These are phyloP conservation scores for Anorthoa munda DNA, from an alignment of 2,888 invertebrate species.

Conservation along the genomic window DNA sequence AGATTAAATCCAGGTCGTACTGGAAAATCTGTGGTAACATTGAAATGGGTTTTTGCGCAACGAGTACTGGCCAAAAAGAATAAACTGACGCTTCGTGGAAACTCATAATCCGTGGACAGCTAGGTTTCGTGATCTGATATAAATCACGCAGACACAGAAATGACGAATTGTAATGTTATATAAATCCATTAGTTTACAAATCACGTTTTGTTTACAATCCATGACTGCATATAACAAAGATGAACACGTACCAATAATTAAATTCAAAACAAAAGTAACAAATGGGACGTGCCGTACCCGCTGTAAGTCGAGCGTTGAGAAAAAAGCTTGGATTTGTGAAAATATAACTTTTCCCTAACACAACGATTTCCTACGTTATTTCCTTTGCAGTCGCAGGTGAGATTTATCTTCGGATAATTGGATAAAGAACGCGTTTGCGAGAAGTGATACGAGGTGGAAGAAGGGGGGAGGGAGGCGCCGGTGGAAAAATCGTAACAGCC, in stretches of 20 bases:
- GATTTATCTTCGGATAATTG: conserved; percentile 91
- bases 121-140: background rate
- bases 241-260: conserved; percentile 66
- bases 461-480: conserved; percentile 69
- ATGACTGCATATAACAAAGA: conserved; percentile 32
- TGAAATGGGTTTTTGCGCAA: conserved; percentile 31
- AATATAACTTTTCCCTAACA: conserved; percentile 83
- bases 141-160: background rate
- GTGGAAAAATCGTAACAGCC: conserved; percentile 73
- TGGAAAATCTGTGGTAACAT: conserved; percentile 34
- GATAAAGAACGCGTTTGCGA: conserved; percentile 90
- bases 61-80: conserved; percentile 18
- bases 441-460: conserved; percentile 88
- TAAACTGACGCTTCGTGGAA: background rate
- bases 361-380: conserved; percentile 85
- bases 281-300: conserved; percentile 71
- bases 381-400: conserved; percentile 90
- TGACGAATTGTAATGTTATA: background rate
- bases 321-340: conserved; percentile 82
- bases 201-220: conserved; percentile 22
- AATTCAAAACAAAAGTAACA: conserved; percentile 72
- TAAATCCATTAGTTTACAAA: conserved; percentile 14
- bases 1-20: conserved; percentile 40
- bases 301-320: conserved; percentile 80
- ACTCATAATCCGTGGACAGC: background rate